Evolutionary conservation across 2,797 vertebrate genomes (phyloP).

Genomic region (Cossypha niveicapilla): DNA sequence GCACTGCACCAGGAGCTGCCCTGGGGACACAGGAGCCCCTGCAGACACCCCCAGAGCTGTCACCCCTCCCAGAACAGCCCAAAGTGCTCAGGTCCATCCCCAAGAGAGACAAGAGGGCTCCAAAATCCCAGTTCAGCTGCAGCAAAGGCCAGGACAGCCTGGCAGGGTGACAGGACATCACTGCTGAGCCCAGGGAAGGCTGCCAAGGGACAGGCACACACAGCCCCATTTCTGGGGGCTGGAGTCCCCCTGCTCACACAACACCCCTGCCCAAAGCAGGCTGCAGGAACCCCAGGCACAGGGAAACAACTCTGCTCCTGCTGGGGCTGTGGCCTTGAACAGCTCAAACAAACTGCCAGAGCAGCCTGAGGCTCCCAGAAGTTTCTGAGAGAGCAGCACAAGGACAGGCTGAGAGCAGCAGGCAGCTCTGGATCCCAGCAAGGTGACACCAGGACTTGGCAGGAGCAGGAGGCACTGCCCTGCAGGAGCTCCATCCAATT

Average conservation of each 20-base stretch:
- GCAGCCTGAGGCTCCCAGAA: background rate
- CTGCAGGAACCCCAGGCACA: background rate
- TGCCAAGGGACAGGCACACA: background rate
- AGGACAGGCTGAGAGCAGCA: background rate
- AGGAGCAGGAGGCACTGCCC: background rate
- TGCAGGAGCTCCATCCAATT: rapidly evolving
- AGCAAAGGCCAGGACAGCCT: rapidly evolving
- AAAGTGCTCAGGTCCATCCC: rapidly evolving
- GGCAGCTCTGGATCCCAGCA: background rate
- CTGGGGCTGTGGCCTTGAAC: rapidly evolving
- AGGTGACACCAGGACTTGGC: background rate
- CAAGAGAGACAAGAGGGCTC: rapidly evolving
- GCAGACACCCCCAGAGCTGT: rapidly evolving
- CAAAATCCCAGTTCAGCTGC: rapidly evolving
- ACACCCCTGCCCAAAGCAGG: background rate
- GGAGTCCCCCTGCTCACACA: rapidly evolving
- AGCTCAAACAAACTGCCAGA: background rate
- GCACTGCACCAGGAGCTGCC: too few relatives aligned
- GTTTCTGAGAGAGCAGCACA: background rate
- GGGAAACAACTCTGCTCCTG: background rate
- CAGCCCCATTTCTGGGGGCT: rapidly evolving
- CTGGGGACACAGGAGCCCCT: background rate
- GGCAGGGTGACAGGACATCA: rapidly evolving
- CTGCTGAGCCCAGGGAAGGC: rapidly evolving
- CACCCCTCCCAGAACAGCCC: background rate